Evolutionary conservation across 2,113 vertebrate species (phyloP), one percentile per base, ranked within the genome.

Genomic region (Mola mola): DNA sequence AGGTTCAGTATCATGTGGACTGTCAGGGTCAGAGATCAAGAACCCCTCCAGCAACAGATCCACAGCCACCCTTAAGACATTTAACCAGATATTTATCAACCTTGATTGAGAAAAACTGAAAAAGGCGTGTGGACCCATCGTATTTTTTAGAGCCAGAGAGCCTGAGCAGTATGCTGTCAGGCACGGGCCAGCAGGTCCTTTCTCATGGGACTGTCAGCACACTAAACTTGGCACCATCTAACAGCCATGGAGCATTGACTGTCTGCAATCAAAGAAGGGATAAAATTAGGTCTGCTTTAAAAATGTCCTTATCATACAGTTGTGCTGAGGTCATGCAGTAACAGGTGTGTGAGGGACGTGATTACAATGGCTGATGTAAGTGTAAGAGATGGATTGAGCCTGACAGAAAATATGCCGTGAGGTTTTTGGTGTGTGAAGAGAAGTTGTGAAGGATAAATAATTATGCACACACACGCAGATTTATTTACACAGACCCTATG

Each of bases 251-350:
- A 55, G 75, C 62, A 75, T 51, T 68, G 64, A 75, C 58, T 41
- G 52, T 78, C 55, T 41, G 59, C 71, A 84, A 82, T 89, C 80
- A 83, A 75, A 87, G 75, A 38, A 62, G 71, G 63, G 81, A 81
- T 81, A 84, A 71, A 88, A 81, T 87, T 86, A 87, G 87, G 21
- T 57, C 38, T 12, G 58, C 50, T 79, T 85, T 85, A 73, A 84
- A 87, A 83, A 71, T 66, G 69, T 79, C 69, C 69, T 68, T 79
- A 78, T 90, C 86, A 85, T 78, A 71, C 60, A 72, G 59, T 69
- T 65, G 79, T 71, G 56, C 31, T 86, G 86, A 89, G 82, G 84
- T 86, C 75, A 87, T 81, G 44, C 56, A 44, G 72, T 67, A 65
- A 83, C 89, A 90, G 86, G 87, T 89, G 89, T 60, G 48, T 28